Conservation (phyloP, 2,113 vertebrate genomes). For the Datnioides undecimradiatus region DNA sequence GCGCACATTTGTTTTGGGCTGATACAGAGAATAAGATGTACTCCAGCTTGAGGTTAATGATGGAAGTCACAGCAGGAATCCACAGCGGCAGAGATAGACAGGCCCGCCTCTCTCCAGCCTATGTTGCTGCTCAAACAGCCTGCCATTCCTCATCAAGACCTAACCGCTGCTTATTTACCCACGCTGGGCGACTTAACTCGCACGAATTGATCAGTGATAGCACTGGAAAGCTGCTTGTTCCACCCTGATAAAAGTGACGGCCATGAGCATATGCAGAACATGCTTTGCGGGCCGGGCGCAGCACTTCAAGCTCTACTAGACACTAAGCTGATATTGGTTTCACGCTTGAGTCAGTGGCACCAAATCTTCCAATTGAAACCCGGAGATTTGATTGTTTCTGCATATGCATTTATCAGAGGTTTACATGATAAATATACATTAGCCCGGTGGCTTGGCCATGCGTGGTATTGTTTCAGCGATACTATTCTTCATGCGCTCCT, state of each 20-base stretch:
- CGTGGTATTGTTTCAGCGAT: slow-evolving; percentile 78
- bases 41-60: slow-evolving; percentile 42
- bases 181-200: slow-evolving; percentile 63
- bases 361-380: slow-evolving; percentile 74
- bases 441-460: slow-evolving; percentile 72
- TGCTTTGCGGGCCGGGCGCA: slow-evolving; percentile 74
- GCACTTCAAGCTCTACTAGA: slow-evolving; percentile 83
- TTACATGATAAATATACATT: slow-evolving; percentile 86
- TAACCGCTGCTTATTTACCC: slow-evolving; percentile 79
- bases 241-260: slow-evolving; percentile 76
- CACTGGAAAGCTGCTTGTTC: slow-evolving; percentile 79
- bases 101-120: slow-evolving; percentile 46
- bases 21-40: slow-evolving; percentile 42
- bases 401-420: slow-evolving; percentile 84
- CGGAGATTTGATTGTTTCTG: slow-evolving; percentile 85
- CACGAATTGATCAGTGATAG: slow-evolving; percentile 72
- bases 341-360: slow-evolving; percentile 78
- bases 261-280: slow-evolving; percentile 82
- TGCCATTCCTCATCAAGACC: slow-evolving; percentile 79
- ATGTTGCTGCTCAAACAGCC: slow-evolving; percentile 41
- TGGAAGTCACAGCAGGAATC: slow-evolving; percentile 45
- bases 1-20: slow-evolving; percentile 6
- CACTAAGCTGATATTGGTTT: slow-evolving; percentile 87
- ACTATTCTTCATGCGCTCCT: slow-evolving; percentile 56
- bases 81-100: slow-evolving; percentile 53